These are phyloP conservation scores for Sebastes glaucus DNA, from an alignment of 2,797 vertebrate species.

Conservation along the genomic window DNA sequence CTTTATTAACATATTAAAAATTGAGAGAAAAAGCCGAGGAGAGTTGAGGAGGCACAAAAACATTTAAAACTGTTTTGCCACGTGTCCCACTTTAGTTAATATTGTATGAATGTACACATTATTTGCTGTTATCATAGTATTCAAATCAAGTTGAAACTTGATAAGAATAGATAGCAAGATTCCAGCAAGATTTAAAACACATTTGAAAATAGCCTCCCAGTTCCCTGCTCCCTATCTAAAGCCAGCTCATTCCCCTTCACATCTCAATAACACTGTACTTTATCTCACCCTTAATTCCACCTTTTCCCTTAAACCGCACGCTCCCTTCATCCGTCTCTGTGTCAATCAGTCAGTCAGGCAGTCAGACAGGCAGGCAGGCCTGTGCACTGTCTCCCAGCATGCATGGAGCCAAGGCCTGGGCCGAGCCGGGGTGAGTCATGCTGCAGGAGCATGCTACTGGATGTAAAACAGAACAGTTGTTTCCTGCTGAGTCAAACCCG, in stretches of 20 bases:
- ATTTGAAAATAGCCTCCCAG: neutral
- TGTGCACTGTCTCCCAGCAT: conserved; percentile 40
- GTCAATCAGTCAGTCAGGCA: conserved; percentile 48
- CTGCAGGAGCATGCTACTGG: conserved; percentile 69
- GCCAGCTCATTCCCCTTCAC: neutral
- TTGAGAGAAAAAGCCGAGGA: neutral
- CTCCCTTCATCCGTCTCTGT: conserved; percentile 1
- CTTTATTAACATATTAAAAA: neutral
- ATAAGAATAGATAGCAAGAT: neutral
- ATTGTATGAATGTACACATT: neutral
- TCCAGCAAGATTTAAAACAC: neutral
- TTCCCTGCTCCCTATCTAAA: neutral
- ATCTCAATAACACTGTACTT: conserved; percentile 24
- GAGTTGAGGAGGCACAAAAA: neutral
- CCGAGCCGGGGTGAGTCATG: conserved; percentile 72
- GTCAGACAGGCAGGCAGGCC: conserved; percentile 26
- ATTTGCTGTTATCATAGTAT: neutral
- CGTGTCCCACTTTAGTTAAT: neutral
- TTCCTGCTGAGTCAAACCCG: conserved; percentile 81
- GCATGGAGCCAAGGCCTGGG: conserved; percentile 46
- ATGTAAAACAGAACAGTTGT: conserved; percentile 78
- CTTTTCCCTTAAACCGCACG: conserved; percentile 35
- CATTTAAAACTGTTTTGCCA: neutral
- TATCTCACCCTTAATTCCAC: conserved; percentile 35
- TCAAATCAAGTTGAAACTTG: neutral